Percentiles rank a stretch among this genome's conserved stretches.
Evolutionary conservation across 2,888 invertebrate species (phyloP).

Genomic region (Chrysolina americana): DNA sequence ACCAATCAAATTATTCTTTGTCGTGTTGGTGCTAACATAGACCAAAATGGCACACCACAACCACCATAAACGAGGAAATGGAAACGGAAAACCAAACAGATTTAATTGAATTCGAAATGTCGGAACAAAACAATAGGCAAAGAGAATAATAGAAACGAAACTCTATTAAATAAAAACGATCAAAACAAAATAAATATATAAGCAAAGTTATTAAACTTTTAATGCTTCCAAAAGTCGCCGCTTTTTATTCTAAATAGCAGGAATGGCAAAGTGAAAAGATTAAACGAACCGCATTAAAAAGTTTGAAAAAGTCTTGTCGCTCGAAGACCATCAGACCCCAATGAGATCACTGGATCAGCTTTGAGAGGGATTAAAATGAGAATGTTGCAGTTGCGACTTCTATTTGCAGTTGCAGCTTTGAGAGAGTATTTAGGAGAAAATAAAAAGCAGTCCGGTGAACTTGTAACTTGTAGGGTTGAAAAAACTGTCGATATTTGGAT

Average conservation of each 20-base stretch:
- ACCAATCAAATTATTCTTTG: not conserved
- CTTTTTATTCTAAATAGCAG: conserved; percentile 47
- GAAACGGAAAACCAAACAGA: not conserved
- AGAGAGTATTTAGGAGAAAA: not conserved
- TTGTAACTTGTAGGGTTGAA: not conserved
- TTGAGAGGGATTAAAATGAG: conserved; percentile 41
- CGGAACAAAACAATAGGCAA: conserved; percentile 33
- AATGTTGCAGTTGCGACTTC: conserved; percentile 37
- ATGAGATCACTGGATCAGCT: conserved; percentile 43
- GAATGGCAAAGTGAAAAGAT: conserved; percentile 46
- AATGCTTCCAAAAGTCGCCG: conserved; percentile 43
- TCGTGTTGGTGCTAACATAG: not conserved
- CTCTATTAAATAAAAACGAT: conserved; percentile 41
- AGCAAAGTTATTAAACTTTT: conserved; percentile 44
- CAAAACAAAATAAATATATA: conserved; percentile 35
- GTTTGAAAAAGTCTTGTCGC: conserved; percentile 41
- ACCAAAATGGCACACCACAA: not conserved
- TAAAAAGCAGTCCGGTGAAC: not conserved
- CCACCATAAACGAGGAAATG: not conserved
- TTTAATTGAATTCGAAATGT: conserved; percentile 22
- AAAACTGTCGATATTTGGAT: no score
- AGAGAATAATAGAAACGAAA: conserved; percentile 35
- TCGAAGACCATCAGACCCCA: conserved; percentile 42
- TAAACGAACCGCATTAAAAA: conserved; percentile 51
- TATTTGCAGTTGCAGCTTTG: conserved; percentile 14